Evolutionary conservation across 2,888 invertebrate genomes (phyloP).

Genomic region (Philereme vetulata): DNA sequence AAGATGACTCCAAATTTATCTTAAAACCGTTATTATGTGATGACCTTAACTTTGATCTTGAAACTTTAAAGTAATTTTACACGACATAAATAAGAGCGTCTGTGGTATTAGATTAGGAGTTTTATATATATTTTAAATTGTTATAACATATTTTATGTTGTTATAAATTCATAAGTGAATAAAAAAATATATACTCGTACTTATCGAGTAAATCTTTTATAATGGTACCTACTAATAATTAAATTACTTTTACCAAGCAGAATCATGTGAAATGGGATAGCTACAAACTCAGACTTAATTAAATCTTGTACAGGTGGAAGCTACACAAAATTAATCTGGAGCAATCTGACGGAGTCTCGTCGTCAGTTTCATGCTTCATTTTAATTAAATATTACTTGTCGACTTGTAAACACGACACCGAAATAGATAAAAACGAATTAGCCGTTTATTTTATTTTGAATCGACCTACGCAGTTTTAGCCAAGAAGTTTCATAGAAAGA

Average conservation of each 20-base stretch:
- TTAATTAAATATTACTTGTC: slow-evolving; percentile 67
- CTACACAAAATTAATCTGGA: slow-evolving; percentile 73
- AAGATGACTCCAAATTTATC: no score
- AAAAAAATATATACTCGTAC: no score
- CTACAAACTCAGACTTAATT: slow-evolving; percentile 72
- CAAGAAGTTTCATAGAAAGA: slow-evolving; percentile 10
- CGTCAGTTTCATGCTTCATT: slow-evolving; percentile 60
- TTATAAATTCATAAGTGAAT: no score
- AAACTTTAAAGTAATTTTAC: no score
- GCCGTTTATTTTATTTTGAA: slow-evolving; percentile 21
- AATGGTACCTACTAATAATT: not conserved
- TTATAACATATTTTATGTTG: no score
- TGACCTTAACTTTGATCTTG: no score
- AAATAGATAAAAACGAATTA: slow-evolving; percentile 42
- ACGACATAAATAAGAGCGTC: no score
- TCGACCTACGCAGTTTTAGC: not conserved
- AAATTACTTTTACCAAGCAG: slow-evolving; percentile 36
- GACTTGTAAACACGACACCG: slow-evolving; percentile 44
- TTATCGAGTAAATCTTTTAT: not conserved
- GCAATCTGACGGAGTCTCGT: slow-evolving; percentile 68
- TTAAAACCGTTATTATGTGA: no score
- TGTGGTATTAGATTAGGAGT: no score
- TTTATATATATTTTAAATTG: no score
- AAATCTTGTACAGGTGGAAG: slow-evolving; percentile 78
- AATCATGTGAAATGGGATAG: slow-evolving; percentile 72